phyloP scores from a whole-genome alignment of 2,797 vertebrate species.

The Denticeps clupeoides region DNA sequence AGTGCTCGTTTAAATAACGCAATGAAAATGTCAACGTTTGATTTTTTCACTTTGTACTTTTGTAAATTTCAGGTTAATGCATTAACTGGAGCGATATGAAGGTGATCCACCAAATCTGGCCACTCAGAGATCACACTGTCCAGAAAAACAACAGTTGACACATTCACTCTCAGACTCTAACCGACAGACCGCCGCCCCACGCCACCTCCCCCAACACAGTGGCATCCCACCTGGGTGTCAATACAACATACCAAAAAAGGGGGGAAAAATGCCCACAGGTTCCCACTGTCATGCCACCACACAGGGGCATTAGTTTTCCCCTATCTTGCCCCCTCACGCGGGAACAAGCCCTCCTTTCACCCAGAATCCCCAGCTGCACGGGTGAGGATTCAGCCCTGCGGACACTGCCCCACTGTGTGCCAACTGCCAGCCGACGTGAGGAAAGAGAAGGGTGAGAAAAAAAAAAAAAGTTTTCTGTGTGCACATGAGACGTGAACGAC shows the following conservation, averaged over 20 bases:
- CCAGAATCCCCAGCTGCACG: slow-evolving; percentile 58
- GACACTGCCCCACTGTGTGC: slow-evolving; percentile 61
- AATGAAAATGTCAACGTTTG: too few species aligned
- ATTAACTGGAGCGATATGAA: too few species aligned
- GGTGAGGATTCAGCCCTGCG: slow-evolving; percentile 44
- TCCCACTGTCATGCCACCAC: slow-evolving; percentile 45
- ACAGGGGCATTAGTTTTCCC: slow-evolving; percentile 52
- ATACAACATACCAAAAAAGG: slow-evolving; percentile 38
- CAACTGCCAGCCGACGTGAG: slow-evolving; percentile 28
- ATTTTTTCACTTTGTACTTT: too few species aligned
- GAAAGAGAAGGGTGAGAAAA: slow-evolving; percentile 17
- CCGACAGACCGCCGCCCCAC: slow-evolving; percentile 22
- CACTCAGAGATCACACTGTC: slow-evolving; percentile 6
- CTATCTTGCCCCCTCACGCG: slow-evolving; percentile 45
- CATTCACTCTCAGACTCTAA: slow-evolving; percentile 10
- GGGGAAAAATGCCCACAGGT: slow-evolving; percentile 39
- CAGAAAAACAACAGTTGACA: slow-evolving; percentile 15
- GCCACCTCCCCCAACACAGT: slow-evolving; percentile 13
- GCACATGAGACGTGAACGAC: slow-evolving; percentile 10
- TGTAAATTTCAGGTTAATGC: too few species aligned
- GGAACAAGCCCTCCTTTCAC: slow-evolving; percentile 67
- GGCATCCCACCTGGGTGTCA: slow-evolving; percentile 39
- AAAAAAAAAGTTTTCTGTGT: slow-evolving; percentile 15
- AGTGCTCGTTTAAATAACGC: too few species aligned
- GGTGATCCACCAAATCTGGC: too few species aligned